phyloP scores from a whole-genome alignment of 2,797 vertebrate genomes.

The Bryconaethiops microstoma region DNA sequence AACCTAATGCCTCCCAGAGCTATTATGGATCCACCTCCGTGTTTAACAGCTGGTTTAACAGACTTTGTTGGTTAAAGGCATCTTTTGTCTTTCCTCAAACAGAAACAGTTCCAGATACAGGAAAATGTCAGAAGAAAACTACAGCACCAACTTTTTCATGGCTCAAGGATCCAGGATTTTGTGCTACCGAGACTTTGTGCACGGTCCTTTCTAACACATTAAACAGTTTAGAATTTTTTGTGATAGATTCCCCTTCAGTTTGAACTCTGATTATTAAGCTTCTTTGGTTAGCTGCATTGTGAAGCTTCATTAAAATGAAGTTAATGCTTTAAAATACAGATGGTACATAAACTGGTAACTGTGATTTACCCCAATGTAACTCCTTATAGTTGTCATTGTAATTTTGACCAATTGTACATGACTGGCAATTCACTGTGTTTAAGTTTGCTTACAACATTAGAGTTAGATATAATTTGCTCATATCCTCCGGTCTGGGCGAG shows the following conservation, averaged over 20 bases:
- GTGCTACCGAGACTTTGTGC: neutral
- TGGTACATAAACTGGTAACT: neutral
- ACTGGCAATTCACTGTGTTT: too few species aligned
- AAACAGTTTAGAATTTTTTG: neutral
- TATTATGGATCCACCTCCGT: too few species aligned
- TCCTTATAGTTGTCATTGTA: neutral
- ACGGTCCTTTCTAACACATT: neutral
- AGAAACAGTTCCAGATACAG: neutral
- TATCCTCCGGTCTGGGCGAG: too few species aligned
- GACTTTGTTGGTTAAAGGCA: neutral
- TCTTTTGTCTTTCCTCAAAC: neutral
- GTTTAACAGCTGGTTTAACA: neutral
- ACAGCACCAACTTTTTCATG: neutral
- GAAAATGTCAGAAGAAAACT: neutral
- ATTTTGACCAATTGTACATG: neutral
- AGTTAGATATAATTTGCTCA: too few species aligned
- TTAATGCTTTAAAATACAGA: too few species aligned
- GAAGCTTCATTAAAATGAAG: too few species aligned
- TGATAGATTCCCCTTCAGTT: neutral
- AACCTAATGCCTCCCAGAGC: constrained; percentile 3
- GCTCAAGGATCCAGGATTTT: neutral
- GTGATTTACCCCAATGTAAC: neutral
- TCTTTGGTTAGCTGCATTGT: neutral
- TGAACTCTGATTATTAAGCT: too few species aligned
- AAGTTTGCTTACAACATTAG: too few species aligned